A percentile compares a stretch with the other conserved stretches of the same genome.
phyloP scores from a whole-genome alignment of 1,140 invertebrate species.

The Drosophila ironensis region DNA sequence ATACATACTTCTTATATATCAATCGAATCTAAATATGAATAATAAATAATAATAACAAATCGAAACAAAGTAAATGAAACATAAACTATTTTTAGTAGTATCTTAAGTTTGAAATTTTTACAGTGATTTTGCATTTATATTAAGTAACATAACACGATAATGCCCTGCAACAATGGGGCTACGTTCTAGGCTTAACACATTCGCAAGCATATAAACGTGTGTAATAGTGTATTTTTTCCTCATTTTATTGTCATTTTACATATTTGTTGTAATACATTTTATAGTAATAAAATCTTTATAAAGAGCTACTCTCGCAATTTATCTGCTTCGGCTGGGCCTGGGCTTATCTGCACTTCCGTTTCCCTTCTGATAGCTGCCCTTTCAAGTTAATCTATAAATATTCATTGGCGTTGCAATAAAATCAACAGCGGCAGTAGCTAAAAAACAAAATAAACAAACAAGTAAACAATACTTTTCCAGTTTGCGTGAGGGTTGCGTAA shows the following conservation, averaged over 20 bases:
- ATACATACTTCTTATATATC: conserved; percentile 35
- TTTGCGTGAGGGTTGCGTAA: conserved; percentile 3
- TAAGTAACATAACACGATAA: conserved; percentile 56
- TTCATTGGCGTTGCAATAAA: background rate
- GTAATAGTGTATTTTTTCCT: conserved; percentile 65
- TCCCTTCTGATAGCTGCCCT: background rate
- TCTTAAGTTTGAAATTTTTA: conserved; percentile 59
- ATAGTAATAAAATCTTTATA: conserved; percentile 67
- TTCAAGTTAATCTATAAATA: background rate
- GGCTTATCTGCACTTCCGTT: no score
- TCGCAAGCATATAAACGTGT: conserved; percentile 57
- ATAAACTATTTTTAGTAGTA: conserved; percentile 47
- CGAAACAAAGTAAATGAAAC: conserved; percentile 26
- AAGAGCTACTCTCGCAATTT: no score
- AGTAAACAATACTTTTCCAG: conserved; percentile 20
- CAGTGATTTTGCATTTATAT: conserved; percentile 76
- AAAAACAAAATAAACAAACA: background rate
- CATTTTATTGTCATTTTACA: conserved; percentile 64
- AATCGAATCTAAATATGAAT: conserved; percentile 62
- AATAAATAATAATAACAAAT: conserved; percentile 37
- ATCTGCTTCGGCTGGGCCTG: no score
- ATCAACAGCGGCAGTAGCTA: background rate
- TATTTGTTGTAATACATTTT: conserved; percentile 63
- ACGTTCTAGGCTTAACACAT: conserved; percentile 61
- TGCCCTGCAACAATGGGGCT: conserved; percentile 48